These are phyloP conservation scores for Bilobella aurantiaca DNA, from an alignment of 1,140 invertebrate genomes.

Conservation along the genomic window DNA sequence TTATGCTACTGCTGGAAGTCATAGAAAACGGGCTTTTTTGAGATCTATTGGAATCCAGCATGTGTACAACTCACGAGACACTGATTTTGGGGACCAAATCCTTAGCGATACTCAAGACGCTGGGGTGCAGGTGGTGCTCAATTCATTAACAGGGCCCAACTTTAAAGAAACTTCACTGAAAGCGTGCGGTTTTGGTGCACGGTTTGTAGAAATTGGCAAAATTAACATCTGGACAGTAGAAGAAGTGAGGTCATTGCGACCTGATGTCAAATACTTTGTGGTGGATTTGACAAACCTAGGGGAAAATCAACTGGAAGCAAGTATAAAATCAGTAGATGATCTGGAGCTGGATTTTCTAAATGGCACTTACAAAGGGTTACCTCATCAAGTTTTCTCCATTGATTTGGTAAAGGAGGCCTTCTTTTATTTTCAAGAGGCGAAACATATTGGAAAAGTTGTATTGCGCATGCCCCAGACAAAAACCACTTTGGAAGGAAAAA, in stretches of 20 bases:
- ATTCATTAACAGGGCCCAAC: slow-evolving; percentile 22
- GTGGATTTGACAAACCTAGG: slow-evolving; percentile 2
- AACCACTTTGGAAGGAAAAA: background rate
- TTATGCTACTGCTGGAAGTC: slow-evolving; percentile 20
- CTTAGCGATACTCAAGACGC: slow-evolving; percentile 5
- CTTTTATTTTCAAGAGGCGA: slow-evolving; percentile 11
- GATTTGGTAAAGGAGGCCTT: slow-evolving; percentile 14
- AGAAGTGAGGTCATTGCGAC: slow-evolving; percentile 14
- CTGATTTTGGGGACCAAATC: slow-evolving; percentile 18
- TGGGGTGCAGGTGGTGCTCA: slow-evolving; percentile 23
- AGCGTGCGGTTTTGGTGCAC: slow-evolving; percentile 4
- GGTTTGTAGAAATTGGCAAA: slow-evolving; percentile 27
- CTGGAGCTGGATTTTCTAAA: slow-evolving; percentile 6
- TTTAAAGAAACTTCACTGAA: slow-evolving; percentile 24
- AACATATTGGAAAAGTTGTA: slow-evolving; percentile 16
- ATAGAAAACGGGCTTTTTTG: slow-evolving; percentile 17
- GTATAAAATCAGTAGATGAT: background rate
- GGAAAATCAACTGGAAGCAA: background rate
- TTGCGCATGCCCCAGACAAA: slow-evolving; percentile 6
- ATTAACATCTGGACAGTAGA: slow-evolving; percentile 17
- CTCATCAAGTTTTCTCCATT: slow-evolving; percentile 7
- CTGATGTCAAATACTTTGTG: slow-evolving; percentile 13
- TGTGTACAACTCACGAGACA: slow-evolving; percentile 21
- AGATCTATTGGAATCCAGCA: slow-evolving; percentile 15
- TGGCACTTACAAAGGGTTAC: slow-evolving; percentile 3